Base-by-base conservation (phyloP, 2,888 invertebrate genomes). In the Apantesis nais region DNA sequence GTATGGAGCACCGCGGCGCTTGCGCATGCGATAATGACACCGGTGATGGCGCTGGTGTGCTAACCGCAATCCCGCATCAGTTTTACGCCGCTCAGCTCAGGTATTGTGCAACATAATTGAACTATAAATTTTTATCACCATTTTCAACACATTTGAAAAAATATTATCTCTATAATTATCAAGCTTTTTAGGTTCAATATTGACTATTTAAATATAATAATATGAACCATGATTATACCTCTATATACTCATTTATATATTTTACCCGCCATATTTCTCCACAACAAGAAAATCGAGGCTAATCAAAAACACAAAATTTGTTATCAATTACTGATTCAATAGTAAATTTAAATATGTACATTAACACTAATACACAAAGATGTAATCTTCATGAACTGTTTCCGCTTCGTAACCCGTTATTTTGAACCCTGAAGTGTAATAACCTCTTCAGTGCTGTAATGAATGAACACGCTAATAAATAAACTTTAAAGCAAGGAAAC, bases 21-120 rank as follows among this genome's bases (percentile, higher is more conserved):
- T 99, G 99, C 95, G 99, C 99, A 61, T 99, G 99, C 95, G 99
- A 99, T 96, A 99, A 99, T 94, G 99, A 99, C 94, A 99, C 99
- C 68, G 99, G 99, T 72, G 99, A 99, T 93, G 99, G 99, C 77
- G 99, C 99, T 76, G 99, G 99, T 71, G 98, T 99, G 74, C 96
- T 99, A 88, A 98, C 98, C 77, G 99, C 99, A 85, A 99, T 99
- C 89, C 99, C 99, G 62, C 99, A 99, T 92, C 97, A 97, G 85
- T 97, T 99, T 90, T 99, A 99, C 95, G 96, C 96, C 80, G 97
- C 97, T 83, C 97, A 97, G 89, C 96, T 99, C 87, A 97, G 97
- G 98, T 98, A 95, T 63, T 92, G 87, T 78, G 58, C 29, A 0
- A n/a, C 14, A 37, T 37, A 19, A n/a, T 66, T 34, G 4, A 48